phyloP scores from a whole-genome alignment of 2,113 vertebrate genomes.

The Turnix velox region DNA sequence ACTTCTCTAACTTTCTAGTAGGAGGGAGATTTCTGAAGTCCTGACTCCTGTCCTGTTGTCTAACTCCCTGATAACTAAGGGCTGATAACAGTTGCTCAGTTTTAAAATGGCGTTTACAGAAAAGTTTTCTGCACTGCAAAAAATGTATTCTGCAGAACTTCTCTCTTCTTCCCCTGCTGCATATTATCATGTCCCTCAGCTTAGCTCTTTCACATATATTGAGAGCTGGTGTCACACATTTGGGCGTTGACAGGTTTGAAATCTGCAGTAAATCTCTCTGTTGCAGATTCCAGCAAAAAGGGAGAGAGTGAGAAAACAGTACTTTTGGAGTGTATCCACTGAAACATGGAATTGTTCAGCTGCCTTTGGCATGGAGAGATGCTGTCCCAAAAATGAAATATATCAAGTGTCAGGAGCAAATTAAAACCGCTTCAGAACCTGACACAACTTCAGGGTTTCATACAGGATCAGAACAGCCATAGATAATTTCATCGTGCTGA shows the following conservation, averaged over 20 bases:
- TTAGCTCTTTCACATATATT: slow-evolving; percentile 33
- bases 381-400: not conserved
- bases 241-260: slow-evolving; percentile 45
- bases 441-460: not conserved
- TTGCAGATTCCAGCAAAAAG: not conserved
- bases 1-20: not conserved
- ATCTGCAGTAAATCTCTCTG: not conserved
- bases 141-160: slow-evolving; percentile 1
- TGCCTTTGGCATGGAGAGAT: not conserved
- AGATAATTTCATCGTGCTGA: not conserved
- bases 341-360: not conserved
- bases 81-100: slow-evolving; percentile 2
- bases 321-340: not conserved
- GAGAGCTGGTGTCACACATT: slow-evolving; percentile 42
- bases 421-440: not conserved
- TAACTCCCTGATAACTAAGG: not conserved
- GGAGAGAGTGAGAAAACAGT: not conserved
- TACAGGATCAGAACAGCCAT: not conserved
- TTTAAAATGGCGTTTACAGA: slow-evolving; percentile 11
- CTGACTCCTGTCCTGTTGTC: not conserved
- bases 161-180: not conserved
- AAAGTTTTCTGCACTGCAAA: slow-evolving; percentile 4
- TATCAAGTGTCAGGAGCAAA: not conserved
- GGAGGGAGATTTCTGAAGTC: not conserved
- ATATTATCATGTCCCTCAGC: not conserved